These are phyloP conservation scores for Tuta absoluta DNA, from an alignment of 2,888 invertebrate genomes.

Conservation along the genomic window DNA sequence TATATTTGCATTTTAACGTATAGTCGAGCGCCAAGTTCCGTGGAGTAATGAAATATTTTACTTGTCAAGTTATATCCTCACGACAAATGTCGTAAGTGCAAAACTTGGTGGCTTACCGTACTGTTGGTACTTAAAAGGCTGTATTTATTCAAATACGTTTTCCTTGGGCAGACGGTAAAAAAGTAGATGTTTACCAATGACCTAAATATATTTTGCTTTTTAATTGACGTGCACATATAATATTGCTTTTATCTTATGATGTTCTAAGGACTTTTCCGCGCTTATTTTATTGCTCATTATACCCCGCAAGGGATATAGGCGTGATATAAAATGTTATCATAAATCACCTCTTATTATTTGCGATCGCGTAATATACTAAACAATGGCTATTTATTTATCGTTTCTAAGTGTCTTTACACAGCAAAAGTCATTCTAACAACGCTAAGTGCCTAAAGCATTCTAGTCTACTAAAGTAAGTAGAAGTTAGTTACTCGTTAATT, in stretches of 20 bases:
- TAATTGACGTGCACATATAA: too few relatives aligned
- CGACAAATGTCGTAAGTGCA: slow-evolving; percentile 14
- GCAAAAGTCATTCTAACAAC: neutral
- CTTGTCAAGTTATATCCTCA: slow-evolving; percentile 13
- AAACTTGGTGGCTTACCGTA: slow-evolving; percentile 8
- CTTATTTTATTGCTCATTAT: too few relatives aligned
- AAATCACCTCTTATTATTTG: neutral
- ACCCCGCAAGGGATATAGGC: too few relatives aligned
- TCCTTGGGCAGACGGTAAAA: slow-evolving; percentile 39
- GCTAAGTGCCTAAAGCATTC: slow-evolving; percentile 14
- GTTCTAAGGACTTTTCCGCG: too few relatives aligned
- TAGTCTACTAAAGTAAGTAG: neutral
- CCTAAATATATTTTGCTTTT: too few relatives aligned
- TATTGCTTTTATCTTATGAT: too few relatives aligned
- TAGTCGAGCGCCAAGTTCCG: slow-evolving; percentile 6
- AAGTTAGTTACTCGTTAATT: slow-evolving; percentile 15
- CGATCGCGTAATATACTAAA: neutral
- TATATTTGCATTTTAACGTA: slow-evolving; percentile 21
- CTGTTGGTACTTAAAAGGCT: slow-evolving; percentile 37
- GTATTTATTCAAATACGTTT: slow-evolving; percentile 47
- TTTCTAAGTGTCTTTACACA: neutral
- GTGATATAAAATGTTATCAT: too few relatives aligned
- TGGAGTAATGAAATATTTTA: slow-evolving; percentile 16
- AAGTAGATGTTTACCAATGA: too few relatives aligned
- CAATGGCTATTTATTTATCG: neutral